A percentile compares a stretch with the other conserved stretches of the same genome.
These are phyloP conservation scores for Entomyzon cyanotis DNA, from an alignment of 2,113 vertebrate genomes.

Conservation along the genomic window DNA sequence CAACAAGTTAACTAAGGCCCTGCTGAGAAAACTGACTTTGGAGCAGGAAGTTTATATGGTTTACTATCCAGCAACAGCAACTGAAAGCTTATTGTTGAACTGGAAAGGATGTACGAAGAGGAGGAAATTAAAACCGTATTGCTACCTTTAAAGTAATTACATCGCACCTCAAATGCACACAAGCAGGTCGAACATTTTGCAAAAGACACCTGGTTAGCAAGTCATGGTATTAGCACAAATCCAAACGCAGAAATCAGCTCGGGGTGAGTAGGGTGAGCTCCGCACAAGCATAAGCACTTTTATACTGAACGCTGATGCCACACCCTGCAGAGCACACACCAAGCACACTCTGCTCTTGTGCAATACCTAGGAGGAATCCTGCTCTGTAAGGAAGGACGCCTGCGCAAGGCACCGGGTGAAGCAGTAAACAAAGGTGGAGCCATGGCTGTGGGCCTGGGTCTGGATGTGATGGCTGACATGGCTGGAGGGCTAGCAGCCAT, in stretches of 20 bases:
- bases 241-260: not conserved
- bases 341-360: slow-evolving; percentile 10
- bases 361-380: slow-evolving; percentile 93
- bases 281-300: not conserved
- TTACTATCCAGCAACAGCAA: not conserved
- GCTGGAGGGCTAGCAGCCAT: slow-evolving; percentile 72
- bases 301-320: not conserved
- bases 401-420: slow-evolving; percentile 76
- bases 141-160: not conserved
- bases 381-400: slow-evolving; percentile 76
- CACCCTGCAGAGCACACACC: slow-evolving; percentile 58
- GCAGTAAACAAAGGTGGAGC: slow-evolving; percentile 70
- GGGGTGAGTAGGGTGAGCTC: slow-evolving; percentile 8
- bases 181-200: not conserved
- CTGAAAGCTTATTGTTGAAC: not conserved
- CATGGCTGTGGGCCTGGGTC: slow-evolving; percentile 68
- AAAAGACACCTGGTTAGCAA: not conserved
- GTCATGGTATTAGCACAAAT: slow-evolving; percentile 43
- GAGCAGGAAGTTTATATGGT: not conserved
- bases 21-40: not conserved
- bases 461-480: slow-evolving; percentile 63
- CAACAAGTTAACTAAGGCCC: not conserved
- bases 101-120: not conserved
- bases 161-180: not conserved
- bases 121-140: not conserved